Evolutionary conservation across 2,888 invertebrate species (phyloP), one percentile per base, ranked within the genome.

Genomic region (Cephus pygmeus): DNA sequence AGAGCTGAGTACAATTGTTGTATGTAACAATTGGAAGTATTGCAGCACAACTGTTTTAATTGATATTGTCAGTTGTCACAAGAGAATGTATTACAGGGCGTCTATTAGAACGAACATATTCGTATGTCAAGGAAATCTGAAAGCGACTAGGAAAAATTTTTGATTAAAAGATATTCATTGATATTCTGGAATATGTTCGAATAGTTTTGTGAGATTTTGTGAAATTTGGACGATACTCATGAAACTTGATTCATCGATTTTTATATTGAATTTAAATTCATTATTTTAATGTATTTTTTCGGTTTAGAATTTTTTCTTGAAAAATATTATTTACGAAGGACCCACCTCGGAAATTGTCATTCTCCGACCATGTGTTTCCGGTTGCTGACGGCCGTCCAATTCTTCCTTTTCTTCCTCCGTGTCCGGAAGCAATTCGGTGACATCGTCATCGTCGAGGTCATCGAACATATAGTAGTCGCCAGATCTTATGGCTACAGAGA

Each of bases 391-490:
- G 68, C 81, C 90, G 56, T 93, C 93, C 80, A 93, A 93, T 73
- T 92, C 92, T 35, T 94, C 94, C 34, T 94, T 93, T 40, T 94
- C 94, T 73, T 94, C 94, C 36, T 93, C 93, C 11, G 94, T 93
- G 0, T 93, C 94, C 68, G 94, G 93, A 34, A 95, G 86, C 83
- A 95, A 95, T 30, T 84, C 90, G 83, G 95, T 88, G 82, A 96
- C 94, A 71, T 96, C 96, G 79, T 96, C 96, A 85, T 96, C 96
- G 87, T 96, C 96, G 88, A 96, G 94, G 85, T 98, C 98, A 89
- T 99, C 98, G 93, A 99, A 99, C 98, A 99, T 98, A 93, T 98
- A 99, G 93, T 99, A 99, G 92, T 99, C 99, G 31, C 99, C 99
- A 80, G 98, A 98, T 76, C 99, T 95, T 79, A 99, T 96, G 76